Evolutionary conservation across 2,113 vertebrate genomes (phyloP).

Genomic region (Nanorana parkeri): DNA sequence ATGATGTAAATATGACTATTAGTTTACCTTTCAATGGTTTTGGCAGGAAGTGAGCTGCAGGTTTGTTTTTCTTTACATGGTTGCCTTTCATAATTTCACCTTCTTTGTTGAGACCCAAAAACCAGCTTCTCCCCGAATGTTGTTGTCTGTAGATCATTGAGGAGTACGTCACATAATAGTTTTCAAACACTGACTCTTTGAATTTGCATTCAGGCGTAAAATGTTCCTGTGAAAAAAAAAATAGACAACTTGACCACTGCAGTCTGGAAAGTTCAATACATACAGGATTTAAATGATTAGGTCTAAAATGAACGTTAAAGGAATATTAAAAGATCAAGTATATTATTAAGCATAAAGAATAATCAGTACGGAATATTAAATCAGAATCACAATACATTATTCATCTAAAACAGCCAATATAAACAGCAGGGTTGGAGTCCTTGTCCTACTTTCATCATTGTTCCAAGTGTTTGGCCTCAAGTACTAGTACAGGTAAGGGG

Average conservation of each 20-base stretch:
- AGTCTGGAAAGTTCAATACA: not conserved
- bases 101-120: constrained; percentile 98
- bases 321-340: not conserved
- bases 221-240: constrained; percentile 85
- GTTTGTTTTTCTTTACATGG: constrained; percentile 98
- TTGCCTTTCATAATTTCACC: constrained; percentile 99
- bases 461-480: no score
- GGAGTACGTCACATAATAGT: constrained; percentile 99
- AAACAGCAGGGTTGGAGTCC: not conserved
- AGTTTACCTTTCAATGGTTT: constrained; percentile 96
- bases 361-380: constrained; percentile 29
- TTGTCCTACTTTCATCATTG: not conserved
- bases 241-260: constrained; percentile 27
- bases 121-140: constrained; percentile 97
- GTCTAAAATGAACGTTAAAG: not conserved
- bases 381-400: constrained; percentile 3
- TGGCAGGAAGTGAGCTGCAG: constrained; percentile 97
- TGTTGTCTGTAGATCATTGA: constrained; percentile 99
- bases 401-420: constrained; percentile 2
- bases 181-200: constrained; percentile 99
- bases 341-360: constrained; percentile 19
- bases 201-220: constrained; percentile 99
- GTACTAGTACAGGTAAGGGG: no score
- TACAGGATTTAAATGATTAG: no score
- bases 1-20: not conserved